A percentile compares a stretch with the other conserved stretches of the same genome.
These are phyloP conservation scores for Oreochromis aureus DNA, from an alignment of 2,113 vertebrate species.

Conservation along the genomic window DNA sequence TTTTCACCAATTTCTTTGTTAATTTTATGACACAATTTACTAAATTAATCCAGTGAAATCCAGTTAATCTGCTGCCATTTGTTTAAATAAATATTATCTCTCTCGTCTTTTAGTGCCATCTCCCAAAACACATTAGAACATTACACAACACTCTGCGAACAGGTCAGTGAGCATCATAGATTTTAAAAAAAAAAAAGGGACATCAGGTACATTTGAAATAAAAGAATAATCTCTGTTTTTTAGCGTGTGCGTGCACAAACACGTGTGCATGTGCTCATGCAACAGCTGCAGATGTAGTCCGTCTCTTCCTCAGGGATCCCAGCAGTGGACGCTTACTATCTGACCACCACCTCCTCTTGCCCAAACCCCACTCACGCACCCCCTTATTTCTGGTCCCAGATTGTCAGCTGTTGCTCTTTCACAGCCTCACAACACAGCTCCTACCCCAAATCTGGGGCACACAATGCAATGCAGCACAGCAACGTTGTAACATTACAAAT, in stretches of 20 bases:
- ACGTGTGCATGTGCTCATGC: background rate
- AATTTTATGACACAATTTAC: background rate
- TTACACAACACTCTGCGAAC: background rate
- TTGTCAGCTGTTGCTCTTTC: slow-evolving; percentile 68
- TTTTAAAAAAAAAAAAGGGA: background rate
- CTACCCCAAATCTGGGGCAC: slow-evolving; percentile 44
- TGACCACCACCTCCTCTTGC: background rate
- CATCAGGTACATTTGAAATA: background rate
- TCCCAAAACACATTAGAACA: background rate
- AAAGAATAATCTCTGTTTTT: slow-evolving; percentile 8
- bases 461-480: background rate
- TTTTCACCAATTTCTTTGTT: background rate
- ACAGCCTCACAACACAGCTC: slow-evolving; percentile 12
- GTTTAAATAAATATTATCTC: background rate
- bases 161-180: slow-evolving; percentile 31
- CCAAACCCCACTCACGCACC: background rate
- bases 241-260: background rate
- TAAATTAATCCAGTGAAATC: background rate
- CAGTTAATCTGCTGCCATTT: background rate
- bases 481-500: background rate
- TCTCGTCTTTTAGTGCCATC: background rate
- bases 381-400: background rate
- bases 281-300: slow-evolving; percentile 61
- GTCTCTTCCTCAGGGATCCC: slow-evolving; percentile 45
- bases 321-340: slow-evolving; percentile 32